Percentiles rank a stretch among this genome's conserved stretches.
phyloP scores from a whole-genome alignment of 2,888 invertebrate genomes.

The Dryadula phaetusa region DNA sequence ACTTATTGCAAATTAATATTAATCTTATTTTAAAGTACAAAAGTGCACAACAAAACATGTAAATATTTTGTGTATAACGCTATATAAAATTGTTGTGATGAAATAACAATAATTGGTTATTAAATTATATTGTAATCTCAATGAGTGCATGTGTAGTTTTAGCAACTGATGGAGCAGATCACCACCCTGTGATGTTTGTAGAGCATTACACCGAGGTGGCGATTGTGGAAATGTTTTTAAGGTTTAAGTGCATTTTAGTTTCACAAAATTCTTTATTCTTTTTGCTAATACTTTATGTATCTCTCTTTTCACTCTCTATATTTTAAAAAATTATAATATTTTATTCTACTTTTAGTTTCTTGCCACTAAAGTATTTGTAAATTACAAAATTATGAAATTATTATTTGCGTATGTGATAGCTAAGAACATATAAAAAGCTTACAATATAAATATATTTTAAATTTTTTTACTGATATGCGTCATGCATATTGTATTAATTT shows the following conservation, averaged over 20 bases:
- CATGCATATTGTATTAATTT: conserved; percentile 46
- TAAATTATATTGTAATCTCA: conserved; percentile 76
- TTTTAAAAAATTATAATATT: conserved; percentile 66
- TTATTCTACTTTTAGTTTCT: conserved; percentile 73
- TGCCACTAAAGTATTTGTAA: conserved; percentile 81
- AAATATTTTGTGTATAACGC: conserved; percentile 77
- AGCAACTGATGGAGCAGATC: conserved; percentile 61
- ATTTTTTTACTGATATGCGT: conserved; percentile 44
- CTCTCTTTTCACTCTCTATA: conserved; percentile 81
- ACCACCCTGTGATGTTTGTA: conserved; percentile 75
- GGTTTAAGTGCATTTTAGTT: conserved; percentile 62
- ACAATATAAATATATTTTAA: conserved; percentile 58
- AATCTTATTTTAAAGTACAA: conserved; percentile 81
- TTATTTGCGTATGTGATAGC: conserved; percentile 77
- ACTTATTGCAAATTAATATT: conserved; percentile 73
- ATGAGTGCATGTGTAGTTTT: conserved; percentile 71
- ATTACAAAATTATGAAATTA: conserved; percentile 64
- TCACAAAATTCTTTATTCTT: conserved; percentile 73
- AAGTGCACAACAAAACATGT: conserved; percentile 74
- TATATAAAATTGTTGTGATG: conserved; percentile 63
- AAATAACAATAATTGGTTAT: conserved; percentile 66
- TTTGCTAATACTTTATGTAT: conserved; percentile 62
- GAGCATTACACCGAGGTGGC: conserved; percentile 73
- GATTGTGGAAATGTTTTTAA: conserved; percentile 62
- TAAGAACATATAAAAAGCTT: conserved; percentile 71